Base-by-base conservation (phyloP, 2,888 invertebrate species). In the Phyto melanocephala region DNA sequence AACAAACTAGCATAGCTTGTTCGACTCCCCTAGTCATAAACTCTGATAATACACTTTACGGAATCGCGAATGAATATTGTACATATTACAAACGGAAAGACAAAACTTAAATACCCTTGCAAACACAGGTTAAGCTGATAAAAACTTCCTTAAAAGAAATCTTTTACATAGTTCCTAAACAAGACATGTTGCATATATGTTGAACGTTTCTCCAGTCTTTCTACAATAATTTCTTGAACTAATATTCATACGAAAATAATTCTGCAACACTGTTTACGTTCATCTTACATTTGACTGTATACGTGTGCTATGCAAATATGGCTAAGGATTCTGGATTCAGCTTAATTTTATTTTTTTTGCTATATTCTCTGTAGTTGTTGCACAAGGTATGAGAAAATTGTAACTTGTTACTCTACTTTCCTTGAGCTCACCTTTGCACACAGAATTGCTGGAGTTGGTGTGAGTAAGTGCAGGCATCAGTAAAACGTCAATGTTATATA, bases 371-470 rank as follows among this genome's bases (percentile, higher is more conserved):
- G 22, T 50, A 37, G 24, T 24, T 20, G 56, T 22, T 45, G 28
- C 40, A 35, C 10, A 54, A 45, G 8, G n/a, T 15, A n/a, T 40
- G 67, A 62, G 68, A 62, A 81, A 72, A 76, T 76, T 65, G 11
- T 71, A 71, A 81, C 77, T 81, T 81, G 77, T 81, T 81, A 81
- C 77, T 72, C 65, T 71, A 62, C 50, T 70, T 80, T 40, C 40
- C 33, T 42, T n/a, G 56, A 67, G 24, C 33, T 47, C 37, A 62
- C 71, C 22, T 35, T 1, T 52, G 40, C 22, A 28, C 15, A 17
- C 17, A 60, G 37, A 20, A 45, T 70, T 42, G 42, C 17, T 20
- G 0, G 1, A 15, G 20, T 72, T 17, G 20, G 11, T 40, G 37
- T 28, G 24, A 52, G n/a, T n/a, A 11, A 15, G 5, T 35, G 5